A percentile compares a stretch with the other conserved stretches of the same genome.
Conservation (phyloP, 2,888 invertebrate species). For the Euplexia lucipara region DNA sequence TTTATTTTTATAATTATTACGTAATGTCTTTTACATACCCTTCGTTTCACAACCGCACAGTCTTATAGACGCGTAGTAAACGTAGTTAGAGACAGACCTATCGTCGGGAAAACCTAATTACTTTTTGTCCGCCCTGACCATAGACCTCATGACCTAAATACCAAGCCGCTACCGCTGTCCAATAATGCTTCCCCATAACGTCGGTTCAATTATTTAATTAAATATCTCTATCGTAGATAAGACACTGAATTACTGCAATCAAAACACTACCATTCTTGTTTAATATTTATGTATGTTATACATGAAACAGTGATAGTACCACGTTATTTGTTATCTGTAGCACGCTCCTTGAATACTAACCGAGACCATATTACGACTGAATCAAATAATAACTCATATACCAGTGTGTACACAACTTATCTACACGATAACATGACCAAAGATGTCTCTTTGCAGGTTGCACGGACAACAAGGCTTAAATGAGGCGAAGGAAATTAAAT, state of each 20-base stretch:
- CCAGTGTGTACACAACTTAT: conserved; percentile 69
- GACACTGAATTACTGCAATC: conserved; percentile 21
- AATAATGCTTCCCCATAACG: conserved; percentile 24
- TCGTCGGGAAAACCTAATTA: conserved; percentile 26
- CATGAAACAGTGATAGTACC: conserved; percentile 35
- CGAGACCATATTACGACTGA: conserved; percentile 29
- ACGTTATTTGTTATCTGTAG: conserved; percentile 52
- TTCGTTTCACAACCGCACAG: not conserved
- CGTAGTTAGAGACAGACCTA: not conserved
- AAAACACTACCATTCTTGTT: conserved; percentile 28
- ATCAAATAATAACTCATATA: conserved; percentile 60
- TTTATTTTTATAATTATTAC: conserved; percentile 1
- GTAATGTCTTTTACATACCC: not conserved
- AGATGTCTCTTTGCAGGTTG: conserved; percentile 81
- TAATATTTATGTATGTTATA: conserved; percentile 36
- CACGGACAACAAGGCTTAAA: conserved; percentile 75
- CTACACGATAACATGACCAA: conserved; percentile 73
- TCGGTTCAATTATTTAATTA: conserved; percentile 45
- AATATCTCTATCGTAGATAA: conserved; percentile 46
- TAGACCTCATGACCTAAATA: conserved; percentile 32
- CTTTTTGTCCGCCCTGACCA: conserved; percentile 29
- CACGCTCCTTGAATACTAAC: conserved; percentile 56
- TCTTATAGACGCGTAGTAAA: not conserved
- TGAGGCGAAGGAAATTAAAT: conserved; percentile 76
- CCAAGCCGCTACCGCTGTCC: conserved; percentile 24